Evolutionary conservation across 2,888 invertebrate genomes (phyloP).

Genomic region (Ormyrus labotus): DNA sequence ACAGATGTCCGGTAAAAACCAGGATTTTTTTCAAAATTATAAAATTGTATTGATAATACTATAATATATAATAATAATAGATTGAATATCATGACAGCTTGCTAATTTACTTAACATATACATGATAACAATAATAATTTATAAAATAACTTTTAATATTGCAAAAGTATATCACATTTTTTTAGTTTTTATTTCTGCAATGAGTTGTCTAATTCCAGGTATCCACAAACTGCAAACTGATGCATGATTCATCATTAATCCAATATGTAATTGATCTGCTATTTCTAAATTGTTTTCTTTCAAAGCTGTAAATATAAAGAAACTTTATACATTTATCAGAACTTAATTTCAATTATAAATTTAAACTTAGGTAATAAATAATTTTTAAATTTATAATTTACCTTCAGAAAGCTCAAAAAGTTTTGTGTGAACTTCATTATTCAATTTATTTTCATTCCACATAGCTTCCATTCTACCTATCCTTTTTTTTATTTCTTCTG

Average conservation of each 20-base stretch:
- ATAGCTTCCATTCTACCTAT: slow-evolving; percentile 78
- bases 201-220: slow-evolving; percentile 80
- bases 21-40: too few species aligned
- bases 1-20: too few species aligned
- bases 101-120: too few species aligned
- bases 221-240: slow-evolving; percentile 80
- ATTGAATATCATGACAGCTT: too few species aligned
- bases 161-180: slow-evolving; percentile 34
- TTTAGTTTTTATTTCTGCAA: slow-evolving; percentile 71
- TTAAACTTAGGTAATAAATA: neutral
- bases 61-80: too few species aligned
- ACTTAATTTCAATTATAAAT: neutral
- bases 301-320: slow-evolving; percentile 76
- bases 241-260: slow-evolving; percentile 80
- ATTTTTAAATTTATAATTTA: slow-evolving; percentile 60
- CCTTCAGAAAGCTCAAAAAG: slow-evolving; percentile 79
- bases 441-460: slow-evolving; percentile 79
- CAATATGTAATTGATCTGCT: slow-evolving; percentile 80
- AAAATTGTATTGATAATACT: too few species aligned
- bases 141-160: neutral
- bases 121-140: too few species aligned
- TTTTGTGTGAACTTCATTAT: slow-evolving; percentile 75
- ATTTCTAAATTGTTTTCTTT: slow-evolving; percentile 75
- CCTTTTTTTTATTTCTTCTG: slow-evolving; percentile 77
- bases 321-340: neutral